These are phyloP conservation scores for Brachionus koreanus DNA, from an alignment of 1,140 invertebrate genomes.

Conservation along the genomic window DNA sequence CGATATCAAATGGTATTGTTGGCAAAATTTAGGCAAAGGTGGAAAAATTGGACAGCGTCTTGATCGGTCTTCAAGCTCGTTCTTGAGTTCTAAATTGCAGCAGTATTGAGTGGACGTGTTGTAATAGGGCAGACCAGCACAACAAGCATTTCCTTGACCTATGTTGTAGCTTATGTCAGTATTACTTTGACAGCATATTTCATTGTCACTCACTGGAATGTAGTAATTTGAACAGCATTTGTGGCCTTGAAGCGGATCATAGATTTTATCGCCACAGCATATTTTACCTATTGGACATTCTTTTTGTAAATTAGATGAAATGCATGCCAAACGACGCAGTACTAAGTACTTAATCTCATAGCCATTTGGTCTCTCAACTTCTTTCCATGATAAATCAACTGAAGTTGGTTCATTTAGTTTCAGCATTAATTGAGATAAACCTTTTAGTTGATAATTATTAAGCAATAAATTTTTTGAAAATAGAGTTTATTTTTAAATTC, in stretches of 20 bases:
- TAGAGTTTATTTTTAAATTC: no score
- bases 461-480: background rate
- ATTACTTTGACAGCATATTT: background rate
- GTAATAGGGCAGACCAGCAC: background rate
- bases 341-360: background rate
- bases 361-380: background rate
- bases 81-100: background rate
- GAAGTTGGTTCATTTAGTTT: background rate
- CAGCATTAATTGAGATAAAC: background rate
- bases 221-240: slow-evolving; percentile 20
- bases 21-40: background rate
- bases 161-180: background rate
- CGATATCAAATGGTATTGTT: background rate
- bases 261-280: slow-evolving; percentile 10
- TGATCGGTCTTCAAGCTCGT: background rate
- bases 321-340: background rate
- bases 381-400: background rate
- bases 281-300: background rate
- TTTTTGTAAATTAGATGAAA: background rate
- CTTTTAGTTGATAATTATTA: background rate
- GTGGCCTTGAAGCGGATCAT: background rate
- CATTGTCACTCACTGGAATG: background rate
- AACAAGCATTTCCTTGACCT: slow-evolving; percentile 5
- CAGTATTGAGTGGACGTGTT: background rate
- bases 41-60: background rate